Evolutionary conservation across 2,113 vertebrate species (phyloP), one percentile per base, ranked within the genome.

Genomic region (Oreochromis aureus): DNA sequence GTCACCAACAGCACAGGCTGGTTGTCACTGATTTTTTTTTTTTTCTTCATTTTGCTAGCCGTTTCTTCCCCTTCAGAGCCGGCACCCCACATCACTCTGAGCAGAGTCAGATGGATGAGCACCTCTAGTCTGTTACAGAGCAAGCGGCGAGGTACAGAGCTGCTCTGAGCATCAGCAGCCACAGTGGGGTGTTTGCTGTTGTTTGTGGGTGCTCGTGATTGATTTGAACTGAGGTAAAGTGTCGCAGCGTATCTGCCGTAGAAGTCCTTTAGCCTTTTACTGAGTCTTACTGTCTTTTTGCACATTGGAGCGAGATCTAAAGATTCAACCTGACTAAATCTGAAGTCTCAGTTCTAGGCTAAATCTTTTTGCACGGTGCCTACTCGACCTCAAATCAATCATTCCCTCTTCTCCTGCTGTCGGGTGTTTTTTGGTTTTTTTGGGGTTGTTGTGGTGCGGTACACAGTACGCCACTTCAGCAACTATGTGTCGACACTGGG

Each of bases 31-130:
- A 88, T 15, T 54, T 46, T 27, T 2, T 15, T 15, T 18, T 15
- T 39, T 24, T 7, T 41, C 1, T 16, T 46, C 4, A 41, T 18
- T 59, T 59, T 10, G 54, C 91, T 85, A 90, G 89, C 89, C 79
- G 58, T 93, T 22, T 87, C 90, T 94, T 93, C 53, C 41, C 63
- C 34, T 90, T 81, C 89, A 97, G 97, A 96, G 85, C 76, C 91
- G 66, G 78, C 90, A 90, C 92, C 92, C 69, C 90, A 93, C 84
- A 41, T 95, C 94, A 48, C 81, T 73, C 93, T 96, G 94, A 95
- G 93, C 95, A 96, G 96, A 92, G 95, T 93, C 91, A 97, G 87
- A 39, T 96, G 97, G 96, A 95, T 96, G 93, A 97, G 97, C 89
- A 93, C 96, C 80, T 95, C 96, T 93, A 96, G 93, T 91, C 95